These are phyloP conservation scores for Hipparchia semele DNA, from an alignment of 2,888 invertebrate species.

Conservation along the genomic window DNA sequence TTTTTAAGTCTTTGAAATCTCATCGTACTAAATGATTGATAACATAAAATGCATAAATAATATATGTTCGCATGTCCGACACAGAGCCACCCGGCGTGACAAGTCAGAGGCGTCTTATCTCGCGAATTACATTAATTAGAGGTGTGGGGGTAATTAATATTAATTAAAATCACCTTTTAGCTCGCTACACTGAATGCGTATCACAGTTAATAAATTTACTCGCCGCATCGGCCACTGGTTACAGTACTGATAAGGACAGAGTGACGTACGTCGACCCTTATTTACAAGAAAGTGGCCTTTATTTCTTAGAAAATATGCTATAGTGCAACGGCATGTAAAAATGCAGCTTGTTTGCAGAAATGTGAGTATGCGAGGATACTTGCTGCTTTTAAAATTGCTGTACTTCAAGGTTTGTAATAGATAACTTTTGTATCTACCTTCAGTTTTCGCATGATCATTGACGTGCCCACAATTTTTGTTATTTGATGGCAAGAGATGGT, in stretches of 20 bases:
- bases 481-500: not conserved
- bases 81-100: conserved; percentile 54
- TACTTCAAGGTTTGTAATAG: conserved; percentile 16
- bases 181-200: conserved; percentile 79
- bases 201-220: conserved; percentile 82
- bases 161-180: conserved; percentile 82
- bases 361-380: conserved; percentile 31
- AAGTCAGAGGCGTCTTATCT: conserved; percentile 65
- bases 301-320: conserved; percentile 27
- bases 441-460: not conserved
- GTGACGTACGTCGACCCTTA: conserved; percentile 48
- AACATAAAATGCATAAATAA: conserved; percentile 32
- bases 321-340: conserved; percentile 37
- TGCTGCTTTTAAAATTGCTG: conserved; percentile 31
- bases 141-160: conserved; percentile 82
- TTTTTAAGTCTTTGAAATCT: not conserved
- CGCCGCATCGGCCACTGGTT: conserved; percentile 70
- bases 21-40: conserved; percentile 26
- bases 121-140: conserved; percentile 80
- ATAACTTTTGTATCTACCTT: not conserved
- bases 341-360: conserved; percentile 32
- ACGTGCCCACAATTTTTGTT: not conserved
- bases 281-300: conserved; percentile 40
- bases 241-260: conserved; percentile 72
- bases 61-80: conserved; percentile 35